Percentiles rank a stretch among this genome's conserved stretches.
Evolutionary conservation across 2,797 vertebrate genomes (phyloP).

Genomic region (Atherinosoma microstoma): DNA sequence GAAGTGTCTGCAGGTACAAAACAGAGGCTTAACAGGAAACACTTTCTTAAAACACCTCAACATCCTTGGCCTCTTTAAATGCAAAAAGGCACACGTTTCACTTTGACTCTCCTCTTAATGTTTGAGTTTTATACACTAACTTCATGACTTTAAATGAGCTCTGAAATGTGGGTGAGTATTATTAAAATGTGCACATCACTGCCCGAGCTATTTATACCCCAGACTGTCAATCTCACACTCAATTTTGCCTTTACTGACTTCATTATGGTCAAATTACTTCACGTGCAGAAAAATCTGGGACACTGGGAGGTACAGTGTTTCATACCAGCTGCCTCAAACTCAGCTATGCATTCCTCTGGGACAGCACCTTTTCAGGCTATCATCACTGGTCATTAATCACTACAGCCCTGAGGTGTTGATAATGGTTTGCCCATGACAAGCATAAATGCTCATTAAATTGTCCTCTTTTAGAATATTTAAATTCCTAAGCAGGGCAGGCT

Average conservation of each 20-base stretch:
- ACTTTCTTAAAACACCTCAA: background rate
- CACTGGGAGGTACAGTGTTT: background rate
- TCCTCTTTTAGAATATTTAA: background rate
- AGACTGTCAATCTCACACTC: slow-evolving; percentile 4
- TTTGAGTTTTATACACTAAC: background rate
- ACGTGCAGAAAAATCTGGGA: slow-evolving; percentile 1
- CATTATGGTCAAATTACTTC: slow-evolving; percentile 1
- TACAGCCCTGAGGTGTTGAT: background rate
- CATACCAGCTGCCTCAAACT: slow-evolving; percentile 1
- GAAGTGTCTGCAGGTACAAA: background rate
- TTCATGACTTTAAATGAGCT: slow-evolving; percentile 14
- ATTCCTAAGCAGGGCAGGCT: background rate
- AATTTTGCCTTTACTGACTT: slow-evolving; percentile 1
- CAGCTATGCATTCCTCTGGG: background rate
- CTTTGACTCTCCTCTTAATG: background rate
- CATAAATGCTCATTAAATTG: background rate
- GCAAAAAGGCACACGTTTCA: background rate
- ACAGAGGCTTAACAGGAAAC: background rate
- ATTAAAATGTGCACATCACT: slow-evolving; percentile 5
- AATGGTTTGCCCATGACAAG: background rate
- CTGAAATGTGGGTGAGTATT: slow-evolving; percentile 15
- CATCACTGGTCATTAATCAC: background rate
- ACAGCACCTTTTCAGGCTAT: background rate
- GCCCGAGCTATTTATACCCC: background rate
- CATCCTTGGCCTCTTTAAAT: background rate